Evolutionary conservation across 2,888 invertebrate species (phyloP), one percentile per base, ranked within the genome.

Genomic region (Choreutis nemorana): DNA sequence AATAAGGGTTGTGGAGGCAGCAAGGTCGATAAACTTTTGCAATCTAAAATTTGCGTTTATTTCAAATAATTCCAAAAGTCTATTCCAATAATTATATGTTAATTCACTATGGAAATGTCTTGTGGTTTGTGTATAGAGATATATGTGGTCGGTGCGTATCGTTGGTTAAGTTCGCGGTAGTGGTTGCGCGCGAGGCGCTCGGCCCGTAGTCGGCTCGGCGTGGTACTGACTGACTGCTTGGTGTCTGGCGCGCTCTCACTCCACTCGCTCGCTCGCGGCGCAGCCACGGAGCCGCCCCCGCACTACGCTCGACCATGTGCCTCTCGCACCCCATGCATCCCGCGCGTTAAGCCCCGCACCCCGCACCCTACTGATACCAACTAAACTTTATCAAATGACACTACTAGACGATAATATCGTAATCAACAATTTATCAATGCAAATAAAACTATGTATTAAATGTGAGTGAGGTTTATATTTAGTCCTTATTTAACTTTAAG

Each of bases 21-120:
- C 43, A 59, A 70, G 77, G 73, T 72, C 75, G 75, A 73, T 67
- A 72, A 71, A 72, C 65, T 75, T 72, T 55, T n/a, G n/a, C n/a
- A n/a, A n/a, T n/a, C n/a, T n/a, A n/a, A n/a, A n/a, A n/a, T n/a
- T n/a, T n/a, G n/a, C n/a, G n/a, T n/a, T 43, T 44, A 29, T 41
- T 37, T 43, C 24, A 13, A 37, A 40, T 37, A 31, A 45, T 41
- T 45, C 41, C 41, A 43, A 45, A 43, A 40, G 55, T 48, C 30
- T n/a, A n/a, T n/a, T n/a, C n/a, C n/a, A n/a, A n/a, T n/a, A 37
- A 31, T 30, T 26, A 11, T 14, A 31, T 30, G 9, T 23, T 23
- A 12, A 13, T 39, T 35, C 36, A 37, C 32, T 31, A 38, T 27
- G 27, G 22, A 27, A 32, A 28, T 14, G 29, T 31, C 7, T 12